Percentiles rank a stretch among this genome's conserved stretches.
Conservation (phyloP, 1,140 invertebrate genomes). For the Aphelinus atriplicis region DNA sequence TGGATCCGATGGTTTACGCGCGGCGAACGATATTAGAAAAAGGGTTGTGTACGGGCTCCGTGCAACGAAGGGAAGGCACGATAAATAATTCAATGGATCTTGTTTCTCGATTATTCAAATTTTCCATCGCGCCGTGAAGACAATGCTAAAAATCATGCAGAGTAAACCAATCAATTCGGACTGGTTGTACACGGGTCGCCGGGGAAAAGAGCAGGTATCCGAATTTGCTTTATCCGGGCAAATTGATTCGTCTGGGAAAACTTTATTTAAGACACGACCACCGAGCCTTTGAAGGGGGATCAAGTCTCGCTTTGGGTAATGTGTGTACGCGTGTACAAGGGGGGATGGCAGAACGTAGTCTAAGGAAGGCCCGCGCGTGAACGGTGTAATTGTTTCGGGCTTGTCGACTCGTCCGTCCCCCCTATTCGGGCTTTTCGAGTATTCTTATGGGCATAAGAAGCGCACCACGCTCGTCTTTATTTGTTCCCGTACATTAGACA, state of each 20-base stretch:
- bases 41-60: too few relatives aligned
- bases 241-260: slow-evolving; percentile 31
- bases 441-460: slow-evolving; percentile 29
- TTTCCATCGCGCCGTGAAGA: too few relatives aligned
- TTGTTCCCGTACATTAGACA: slow-evolving; percentile 30
- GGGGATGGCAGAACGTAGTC: neutral
- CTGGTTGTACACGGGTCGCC: too few relatives aligned
- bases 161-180: too few relatives aligned
- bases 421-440: slow-evolving; percentile 26
- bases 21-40: too few relatives aligned
- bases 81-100: too few relatives aligned
- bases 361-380: neutral
- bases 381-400: slow-evolving; percentile 46
- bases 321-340: too few relatives aligned
- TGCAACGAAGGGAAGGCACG: too few relatives aligned
- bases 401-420: neutral
- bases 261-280: slow-evolving; percentile 4
- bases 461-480: slow-evolving; percentile 11
- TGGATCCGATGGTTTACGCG: too few relatives aligned
- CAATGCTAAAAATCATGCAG: too few relatives aligned
- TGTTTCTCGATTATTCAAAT: too few relatives aligned
- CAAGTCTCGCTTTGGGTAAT: slow-evolving; percentile 4
- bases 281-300: slow-evolving; percentile 5
- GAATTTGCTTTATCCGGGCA: slow-evolving; percentile 1
- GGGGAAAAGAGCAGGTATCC: neutral